Evolutionary conservation across 2,888 invertebrate species (phyloP).

Genomic region (Copidosoma aretas): DNA sequence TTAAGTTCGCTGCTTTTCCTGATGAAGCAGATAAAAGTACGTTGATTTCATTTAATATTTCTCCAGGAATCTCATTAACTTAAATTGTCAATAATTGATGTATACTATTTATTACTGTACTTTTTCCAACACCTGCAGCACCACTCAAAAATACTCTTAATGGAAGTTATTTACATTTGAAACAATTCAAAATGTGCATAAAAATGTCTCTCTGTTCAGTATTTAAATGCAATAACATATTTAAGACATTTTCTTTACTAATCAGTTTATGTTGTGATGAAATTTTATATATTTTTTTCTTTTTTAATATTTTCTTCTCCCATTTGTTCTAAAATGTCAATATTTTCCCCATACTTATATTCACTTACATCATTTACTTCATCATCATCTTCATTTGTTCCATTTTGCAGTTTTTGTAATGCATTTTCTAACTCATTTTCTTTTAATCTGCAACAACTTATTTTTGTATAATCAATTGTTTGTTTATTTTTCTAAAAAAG

Average conservation of each 20-base stretch:
- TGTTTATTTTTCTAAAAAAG: too few relatives aligned
- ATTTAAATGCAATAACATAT: constrained; percentile 35
- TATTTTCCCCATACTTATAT: too few relatives aligned
- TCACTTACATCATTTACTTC: too few relatives aligned
- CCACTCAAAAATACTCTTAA: constrained; percentile 46
- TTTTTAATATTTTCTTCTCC: constrained; percentile 12
- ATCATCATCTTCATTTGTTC: too few relatives aligned
- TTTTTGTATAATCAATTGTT: too few relatives aligned
- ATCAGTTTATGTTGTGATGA: constrained; percentile 11
- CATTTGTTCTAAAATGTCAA: too few relatives aligned
- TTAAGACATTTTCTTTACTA: constrained; percentile 23
- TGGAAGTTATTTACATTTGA: constrained; percentile 35
- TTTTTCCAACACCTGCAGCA: constrained; percentile 52
- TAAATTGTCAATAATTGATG: constrained; percentile 43
- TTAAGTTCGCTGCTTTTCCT: constrained; percentile 48
- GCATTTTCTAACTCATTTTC: too few relatives aligned
- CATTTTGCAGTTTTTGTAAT: too few relatives aligned
- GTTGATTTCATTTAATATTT: constrained; percentile 41
- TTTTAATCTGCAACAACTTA: too few relatives aligned
- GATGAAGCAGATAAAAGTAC: constrained; percentile 45
- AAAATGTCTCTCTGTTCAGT: constrained; percentile 35
- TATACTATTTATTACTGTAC: constrained; percentile 46
- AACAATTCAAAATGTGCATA: constrained; percentile 40
- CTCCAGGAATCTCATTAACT: constrained; percentile 21
- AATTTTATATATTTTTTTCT: constrained; percentile 17